Base-by-base conservation (phyloP, 2,888 invertebrate genomes). In the Spatulosminthurus flaviceps region DNA sequence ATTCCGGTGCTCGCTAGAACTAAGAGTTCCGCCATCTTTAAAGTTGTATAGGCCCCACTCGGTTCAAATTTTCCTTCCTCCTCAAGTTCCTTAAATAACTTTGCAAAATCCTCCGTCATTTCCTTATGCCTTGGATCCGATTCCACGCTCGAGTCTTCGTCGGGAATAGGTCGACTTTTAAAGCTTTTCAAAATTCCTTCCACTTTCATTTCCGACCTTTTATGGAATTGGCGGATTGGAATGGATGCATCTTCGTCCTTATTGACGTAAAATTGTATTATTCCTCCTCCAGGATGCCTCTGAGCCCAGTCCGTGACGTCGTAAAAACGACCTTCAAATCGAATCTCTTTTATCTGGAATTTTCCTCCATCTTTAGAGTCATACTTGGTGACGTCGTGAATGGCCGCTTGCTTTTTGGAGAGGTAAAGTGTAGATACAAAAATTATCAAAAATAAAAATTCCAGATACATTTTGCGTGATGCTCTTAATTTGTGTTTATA, bases 281-380 rank as follows among this genome's bases (percentile, higher is more conserved):
- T 19, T 22, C n/a, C n/a, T n/a, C 61, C 61, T 61, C 61, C 61
- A 7, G 61, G 61, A 22, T 61, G 61, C n/a, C 22, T 7, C 5
- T 61, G 11, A 19, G n/a, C 61, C 5, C 7, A 61, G n/a, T 61
- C n/a, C 7, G 61, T 61, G 61, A 61, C 61, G n/a, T 61, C 61
- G n/a, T 61, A 61, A 22, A 61, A 21, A 9, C n/a, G 7, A 9
- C 61, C 61, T 5, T 19, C 61, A n/a, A 9, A 61, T n/a, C 61
- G 61, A 22, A 61, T 61, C 22, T 61, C 61, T n/a, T 61, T 61
- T n/a, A 61, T 7, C 61, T n/a, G n/a, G n/a, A n/a, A n/a, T n/a
- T n/a, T n/a, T n/a, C n/a, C n/a, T n/a, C n/a, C n/a, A n/a, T n/a
- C n/a, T n/a, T n/a, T n/a, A n/a, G n/a, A n/a, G n/a, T n/a, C n/a